Evolutionary conservation across 2,797 vertebrate species (phyloP).

Genomic region (Harpagifer antarcticus): DNA sequence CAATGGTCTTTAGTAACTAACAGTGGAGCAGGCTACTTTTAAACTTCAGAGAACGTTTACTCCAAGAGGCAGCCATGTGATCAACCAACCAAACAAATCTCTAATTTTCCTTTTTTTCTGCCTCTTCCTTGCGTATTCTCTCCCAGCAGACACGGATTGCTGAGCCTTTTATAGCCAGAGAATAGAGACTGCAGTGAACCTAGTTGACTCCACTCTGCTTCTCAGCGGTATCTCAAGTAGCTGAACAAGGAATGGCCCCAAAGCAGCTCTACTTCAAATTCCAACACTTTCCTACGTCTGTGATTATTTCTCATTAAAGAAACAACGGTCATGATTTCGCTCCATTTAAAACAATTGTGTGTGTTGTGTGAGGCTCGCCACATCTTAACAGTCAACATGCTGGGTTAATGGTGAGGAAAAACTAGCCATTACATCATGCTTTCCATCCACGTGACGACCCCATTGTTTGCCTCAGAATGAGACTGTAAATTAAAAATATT

Average conservation of each 20-base stretch:
- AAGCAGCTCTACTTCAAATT: constrained; percentile 38
- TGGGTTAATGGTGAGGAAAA: constrained; percentile 20
- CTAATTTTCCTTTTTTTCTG: constrained; percentile 38
- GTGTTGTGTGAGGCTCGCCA: constrained; percentile 8
- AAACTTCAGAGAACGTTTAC: constrained; percentile 61
- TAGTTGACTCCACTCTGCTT: constrained; percentile 54
- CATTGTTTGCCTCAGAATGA: constrained; percentile 77
- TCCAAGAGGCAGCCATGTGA: constrained; percentile 61
- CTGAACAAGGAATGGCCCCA: constrained; percentile 38
- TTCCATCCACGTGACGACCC: constrained; percentile 51
- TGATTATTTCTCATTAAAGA: constrained; percentile 15
- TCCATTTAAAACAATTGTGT: constrained; percentile 11
- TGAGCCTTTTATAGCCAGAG: constrained; percentile 56
- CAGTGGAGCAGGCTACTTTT: constrained; percentile 54
- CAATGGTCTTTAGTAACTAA: constrained; percentile 49
- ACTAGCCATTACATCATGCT: constrained; percentile 38
- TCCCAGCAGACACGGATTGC: constrained; percentile 39
- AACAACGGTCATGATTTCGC: constrained; percentile 11
- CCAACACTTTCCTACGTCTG: constrained; percentile 11
- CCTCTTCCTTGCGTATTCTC: constrained; percentile 26
- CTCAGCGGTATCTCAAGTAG: constrained; percentile 43
- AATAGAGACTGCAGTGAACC: constrained; percentile 61
- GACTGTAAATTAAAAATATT: constrained; percentile 72
- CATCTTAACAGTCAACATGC: constrained; percentile 21
- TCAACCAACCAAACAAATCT: constrained; percentile 61